Percentiles rank a stretch among this genome's conserved stretches.
These are phyloP conservation scores for Erpetoichthys calabaricus DNA, from an alignment of 2,797 vertebrate species.

Conservation along the genomic window DNA sequence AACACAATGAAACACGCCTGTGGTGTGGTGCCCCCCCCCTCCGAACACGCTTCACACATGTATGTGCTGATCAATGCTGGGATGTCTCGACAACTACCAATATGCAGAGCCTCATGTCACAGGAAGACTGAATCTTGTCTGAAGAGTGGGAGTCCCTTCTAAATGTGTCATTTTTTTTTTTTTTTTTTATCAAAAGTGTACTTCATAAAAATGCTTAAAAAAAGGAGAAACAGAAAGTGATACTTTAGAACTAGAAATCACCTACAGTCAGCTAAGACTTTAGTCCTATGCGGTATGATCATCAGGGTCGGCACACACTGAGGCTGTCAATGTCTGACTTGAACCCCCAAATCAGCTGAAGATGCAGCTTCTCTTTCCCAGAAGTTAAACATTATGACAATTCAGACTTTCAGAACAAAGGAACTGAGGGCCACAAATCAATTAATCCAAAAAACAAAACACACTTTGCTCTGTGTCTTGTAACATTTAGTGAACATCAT, in stretches of 20 bases:
- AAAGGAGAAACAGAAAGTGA: background rate
- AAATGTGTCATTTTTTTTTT: background rate
- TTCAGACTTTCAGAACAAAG: slow-evolving; percentile 24
- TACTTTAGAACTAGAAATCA: background rate
- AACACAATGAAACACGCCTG: no score
- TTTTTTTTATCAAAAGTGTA: background rate
- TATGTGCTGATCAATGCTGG: no score
- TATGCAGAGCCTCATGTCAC: background rate
- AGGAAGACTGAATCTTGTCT: background rate
- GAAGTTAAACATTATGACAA: background rate
- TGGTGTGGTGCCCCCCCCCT: no score
- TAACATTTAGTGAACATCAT: no score
- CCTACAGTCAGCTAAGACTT: background rate
- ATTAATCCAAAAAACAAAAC: no score
- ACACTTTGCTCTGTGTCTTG: no score
- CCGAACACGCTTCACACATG: no score
- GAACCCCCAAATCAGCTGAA: background rate
- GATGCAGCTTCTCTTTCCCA: background rate
- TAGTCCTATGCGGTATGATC: background rate
- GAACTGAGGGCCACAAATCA: slow-evolving; percentile 35
- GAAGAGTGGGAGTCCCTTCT: background rate
- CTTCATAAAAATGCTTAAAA: background rate
- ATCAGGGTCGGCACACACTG: no score
- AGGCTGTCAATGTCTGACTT: background rate
- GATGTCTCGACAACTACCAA: no score